Percentiles rank a stretch among this genome's conserved stretches.
Conservation (phyloP, 2,888 invertebrate genomes). For the Papilio gigon region DNA sequence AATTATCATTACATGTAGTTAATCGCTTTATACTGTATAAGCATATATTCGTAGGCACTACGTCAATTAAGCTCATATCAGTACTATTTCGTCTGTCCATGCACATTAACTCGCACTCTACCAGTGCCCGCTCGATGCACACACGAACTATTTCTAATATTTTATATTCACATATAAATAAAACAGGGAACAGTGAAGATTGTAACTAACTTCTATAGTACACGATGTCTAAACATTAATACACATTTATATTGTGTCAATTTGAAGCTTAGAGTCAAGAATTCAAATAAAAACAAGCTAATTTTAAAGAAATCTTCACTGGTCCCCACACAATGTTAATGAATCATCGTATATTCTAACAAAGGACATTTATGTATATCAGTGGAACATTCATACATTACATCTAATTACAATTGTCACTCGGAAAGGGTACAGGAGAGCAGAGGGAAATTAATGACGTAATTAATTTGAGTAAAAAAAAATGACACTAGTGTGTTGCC, state of each 20-base stretch:
- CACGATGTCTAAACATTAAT: conserved; percentile 17
- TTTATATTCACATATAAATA: conserved; percentile 63
- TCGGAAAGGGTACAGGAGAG: conserved; percentile 11
- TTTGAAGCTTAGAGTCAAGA: neutral
- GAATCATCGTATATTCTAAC: conserved; percentile 4
- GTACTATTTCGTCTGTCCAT: conserved; percentile 81
- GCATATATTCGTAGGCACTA: conserved; percentile 85
- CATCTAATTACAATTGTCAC: neutral
- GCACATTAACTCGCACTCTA: conserved; percentile 75
- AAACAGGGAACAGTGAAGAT: conserved; percentile 44
- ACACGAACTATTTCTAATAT: conserved; percentile 69
- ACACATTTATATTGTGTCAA: neutral
- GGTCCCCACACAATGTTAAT: neutral
- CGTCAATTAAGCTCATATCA: conserved; percentile 85
- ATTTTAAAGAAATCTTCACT: conserved; percentile 18
- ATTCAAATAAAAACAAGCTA: neutral
- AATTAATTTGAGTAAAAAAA: neutral
- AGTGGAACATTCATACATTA: neutral
- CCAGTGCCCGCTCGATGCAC: conserved; percentile 75
- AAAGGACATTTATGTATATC: conserved; percentile 10
- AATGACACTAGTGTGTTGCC: neutral
- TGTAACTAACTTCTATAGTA: conserved; percentile 12
- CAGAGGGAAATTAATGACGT: neutral
- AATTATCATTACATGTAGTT: conserved; percentile 52
- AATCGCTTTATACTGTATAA: conserved; percentile 68